Percentiles rank a stretch among this genome's conserved stretches.
These are phyloP conservation scores for Calephelis nemesis DNA, from an alignment of 1,140 invertebrate species.

Conservation along the genomic window DNA sequence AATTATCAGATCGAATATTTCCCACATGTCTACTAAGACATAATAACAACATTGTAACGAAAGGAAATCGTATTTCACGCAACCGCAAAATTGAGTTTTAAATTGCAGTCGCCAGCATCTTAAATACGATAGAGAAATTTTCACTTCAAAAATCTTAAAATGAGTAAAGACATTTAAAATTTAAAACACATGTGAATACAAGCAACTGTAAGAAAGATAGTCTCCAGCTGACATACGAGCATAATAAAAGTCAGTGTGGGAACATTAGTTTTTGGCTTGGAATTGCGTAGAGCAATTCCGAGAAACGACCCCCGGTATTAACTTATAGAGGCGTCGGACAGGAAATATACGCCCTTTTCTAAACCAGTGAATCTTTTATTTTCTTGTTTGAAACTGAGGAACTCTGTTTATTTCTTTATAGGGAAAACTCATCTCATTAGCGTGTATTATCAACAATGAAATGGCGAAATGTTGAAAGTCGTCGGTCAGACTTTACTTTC, in stretches of 20 bases:
- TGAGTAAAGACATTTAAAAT: not conserved
- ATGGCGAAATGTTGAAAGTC: constrained; percentile 2
- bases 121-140: too few relatives aligned
- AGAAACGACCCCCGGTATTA: constrained; percentile 22
- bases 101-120: too few relatives aligned
- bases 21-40: too few relatives aligned
- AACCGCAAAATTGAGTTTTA: too few relatives aligned
- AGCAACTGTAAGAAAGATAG: constrained; percentile 5
- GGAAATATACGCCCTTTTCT: constrained; percentile 25
- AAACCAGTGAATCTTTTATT: constrained; percentile 32
- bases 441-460: not conserved
- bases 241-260: constrained; percentile 16
- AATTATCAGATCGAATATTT: too few relatives aligned
- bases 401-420: constrained; percentile 25
- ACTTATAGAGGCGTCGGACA: constrained; percentile 22
- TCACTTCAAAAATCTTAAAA: too few relatives aligned
- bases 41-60: too few relatives aligned
- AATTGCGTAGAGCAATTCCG: constrained; percentile 15
- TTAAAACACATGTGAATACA: constrained; percentile 11
- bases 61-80: too few relatives aligned
- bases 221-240: constrained; percentile 15
- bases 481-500: not conserved
- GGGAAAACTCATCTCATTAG: not conserved
- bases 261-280: constrained; percentile 17
- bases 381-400: constrained; percentile 24